A percentile compares a stretch with the other conserved stretches of the same genome.
Conservation (phyloP, 2,113 vertebrate species). For the Holacanthus passer region DNA sequence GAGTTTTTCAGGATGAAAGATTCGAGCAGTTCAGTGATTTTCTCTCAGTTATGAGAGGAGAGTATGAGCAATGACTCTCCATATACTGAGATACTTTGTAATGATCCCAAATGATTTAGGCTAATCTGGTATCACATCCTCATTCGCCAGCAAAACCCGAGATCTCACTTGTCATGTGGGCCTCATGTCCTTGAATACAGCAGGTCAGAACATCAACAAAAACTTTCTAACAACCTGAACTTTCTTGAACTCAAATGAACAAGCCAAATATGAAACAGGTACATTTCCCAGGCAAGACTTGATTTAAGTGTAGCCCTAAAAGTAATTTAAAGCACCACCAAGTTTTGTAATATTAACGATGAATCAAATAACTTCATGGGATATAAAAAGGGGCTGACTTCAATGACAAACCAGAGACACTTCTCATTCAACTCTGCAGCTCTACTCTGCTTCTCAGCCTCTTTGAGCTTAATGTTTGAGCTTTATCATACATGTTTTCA, state of each 20-base stretch:
- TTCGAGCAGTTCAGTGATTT: conserved; percentile 39
- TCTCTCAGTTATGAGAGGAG: conserved; percentile 42
- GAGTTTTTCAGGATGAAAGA: conserved; percentile 47
- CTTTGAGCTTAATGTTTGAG: background rate
- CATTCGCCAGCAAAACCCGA: background rate
- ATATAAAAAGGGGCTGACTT: background rate
- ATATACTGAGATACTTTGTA: conserved; percentile 12
- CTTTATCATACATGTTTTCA: background rate
- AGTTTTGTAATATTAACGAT: background rate
- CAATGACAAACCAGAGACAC: background rate
- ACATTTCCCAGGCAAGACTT: background rate
- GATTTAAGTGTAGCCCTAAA: background rate
- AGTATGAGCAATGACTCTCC: conserved; percentile 33
- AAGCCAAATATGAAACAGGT: background rate
- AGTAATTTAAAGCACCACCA: background rate
- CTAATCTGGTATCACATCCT: conserved; percentile 34
- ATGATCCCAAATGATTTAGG: conserved; percentile 44
- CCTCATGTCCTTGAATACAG: background rate
- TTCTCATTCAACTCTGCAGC: background rate
- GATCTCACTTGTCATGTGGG: background rate
- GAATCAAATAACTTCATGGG: conserved; percentile 5
- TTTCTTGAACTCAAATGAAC: conserved; percentile 5
- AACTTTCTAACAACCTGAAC: background rate
- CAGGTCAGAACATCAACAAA: background rate
- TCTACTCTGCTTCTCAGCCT: background rate